Conservation (phyloP, 2,113 vertebrate genomes). For the Chloropsis hardwickii region DNA sequence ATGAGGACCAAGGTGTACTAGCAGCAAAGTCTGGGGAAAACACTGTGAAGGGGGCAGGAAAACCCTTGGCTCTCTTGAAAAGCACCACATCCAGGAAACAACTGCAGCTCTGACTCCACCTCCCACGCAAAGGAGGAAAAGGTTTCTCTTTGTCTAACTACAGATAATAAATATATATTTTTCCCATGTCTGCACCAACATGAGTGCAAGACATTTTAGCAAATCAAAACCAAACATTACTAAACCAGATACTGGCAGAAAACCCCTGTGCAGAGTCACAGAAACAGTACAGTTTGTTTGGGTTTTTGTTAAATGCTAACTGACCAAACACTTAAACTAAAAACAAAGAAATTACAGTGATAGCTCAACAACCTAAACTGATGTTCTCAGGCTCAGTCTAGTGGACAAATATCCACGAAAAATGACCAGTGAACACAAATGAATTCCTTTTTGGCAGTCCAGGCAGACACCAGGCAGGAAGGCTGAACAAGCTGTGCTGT, state of each 20-base stretch:
- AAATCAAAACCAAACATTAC: background rate
- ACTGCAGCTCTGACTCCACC: background rate
- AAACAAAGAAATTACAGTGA: background rate
- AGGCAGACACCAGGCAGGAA: background rate
- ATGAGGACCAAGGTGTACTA: background rate
- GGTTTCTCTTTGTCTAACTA: background rate
- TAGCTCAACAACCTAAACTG: background rate
- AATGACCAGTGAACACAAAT: background rate
- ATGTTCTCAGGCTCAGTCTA: background rate
- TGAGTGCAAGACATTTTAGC: background rate
- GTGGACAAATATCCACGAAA: background rate
- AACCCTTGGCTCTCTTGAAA: background rate
- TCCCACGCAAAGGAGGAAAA: background rate
- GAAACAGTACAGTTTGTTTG: background rate
- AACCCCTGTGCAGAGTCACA: background rate
- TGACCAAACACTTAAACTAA: background rate
- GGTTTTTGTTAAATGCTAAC: background rate
- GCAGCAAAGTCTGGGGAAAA: background rate
- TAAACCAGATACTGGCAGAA: background rate
- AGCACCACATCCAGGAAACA: background rate
- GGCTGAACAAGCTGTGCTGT: background rate
- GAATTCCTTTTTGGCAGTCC: background rate
- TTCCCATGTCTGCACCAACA: background rate
- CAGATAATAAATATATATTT: background rate
- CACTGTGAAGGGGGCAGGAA: background rate